Evolutionary conservation across 2,797 vertebrate genomes (phyloP).

Genomic region (Lithobates sylvaticus): DNA sequence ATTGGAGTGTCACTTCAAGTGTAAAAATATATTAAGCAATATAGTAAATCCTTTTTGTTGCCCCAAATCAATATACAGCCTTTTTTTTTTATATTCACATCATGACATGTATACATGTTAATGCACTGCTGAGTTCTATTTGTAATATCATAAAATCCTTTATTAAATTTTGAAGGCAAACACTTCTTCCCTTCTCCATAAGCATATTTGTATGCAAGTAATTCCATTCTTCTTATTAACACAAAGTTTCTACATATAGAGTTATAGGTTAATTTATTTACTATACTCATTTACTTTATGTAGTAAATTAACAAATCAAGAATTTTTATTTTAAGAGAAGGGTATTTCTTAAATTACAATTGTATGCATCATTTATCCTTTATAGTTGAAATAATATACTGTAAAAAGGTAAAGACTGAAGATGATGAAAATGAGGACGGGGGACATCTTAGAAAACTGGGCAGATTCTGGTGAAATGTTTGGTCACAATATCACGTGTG

Average conservation of each 20-base stretch:
- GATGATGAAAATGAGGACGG: too few relatives aligned
- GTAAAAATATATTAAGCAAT: conserved; percentile 23
- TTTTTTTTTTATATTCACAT: not conserved
- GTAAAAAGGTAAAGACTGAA: too few relatives aligned
- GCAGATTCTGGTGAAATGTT: too few relatives aligned
- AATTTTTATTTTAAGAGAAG: too few relatives aligned
- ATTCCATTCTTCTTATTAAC: not conserved
- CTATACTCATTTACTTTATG: too few relatives aligned
- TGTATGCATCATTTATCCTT: too few relatives aligned
- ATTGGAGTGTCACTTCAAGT: conserved; percentile 17
- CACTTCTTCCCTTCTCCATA: not conserved
- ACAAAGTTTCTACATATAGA: not conserved
- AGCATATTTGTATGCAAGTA: not conserved
- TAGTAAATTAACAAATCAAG: too few relatives aligned
- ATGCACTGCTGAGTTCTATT: not conserved
- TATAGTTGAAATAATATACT: too few relatives aligned
- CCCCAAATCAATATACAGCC: not conserved
- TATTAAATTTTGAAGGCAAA: not conserved
- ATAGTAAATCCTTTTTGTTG: conserved; percentile 1
- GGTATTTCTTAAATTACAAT: too few relatives aligned
- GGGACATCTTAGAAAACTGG: too few relatives aligned
- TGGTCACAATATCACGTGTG: too few relatives aligned
- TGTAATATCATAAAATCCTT: not conserved
- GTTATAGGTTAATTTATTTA: not conserved
- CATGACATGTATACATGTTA: not conserved